Conservation (phyloP, 2,797 vertebrate genomes). For the Ctenopoma kingsleyae region DNA sequence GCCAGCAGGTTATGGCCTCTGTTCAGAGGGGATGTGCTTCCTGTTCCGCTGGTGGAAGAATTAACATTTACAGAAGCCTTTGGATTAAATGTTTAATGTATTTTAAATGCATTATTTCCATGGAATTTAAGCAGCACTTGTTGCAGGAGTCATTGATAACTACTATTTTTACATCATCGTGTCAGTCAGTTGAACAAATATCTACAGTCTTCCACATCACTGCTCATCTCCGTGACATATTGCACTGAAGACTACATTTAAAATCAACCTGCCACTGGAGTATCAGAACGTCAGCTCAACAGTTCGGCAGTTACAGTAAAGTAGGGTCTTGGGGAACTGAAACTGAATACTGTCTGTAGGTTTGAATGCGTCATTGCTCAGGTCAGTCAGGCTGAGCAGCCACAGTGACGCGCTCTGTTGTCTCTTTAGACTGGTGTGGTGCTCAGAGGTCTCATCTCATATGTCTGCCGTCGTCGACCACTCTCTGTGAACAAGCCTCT, state of each 20-base stretch:
- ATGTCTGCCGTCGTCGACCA: conserved; percentile 21
- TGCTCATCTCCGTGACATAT: conserved; percentile 1
- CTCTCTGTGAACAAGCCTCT: conserved; percentile 52
- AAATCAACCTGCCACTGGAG: conserved; percentile 15
- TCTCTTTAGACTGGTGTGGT: conserved; percentile 39
- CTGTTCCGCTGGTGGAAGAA: conserved; percentile 35
- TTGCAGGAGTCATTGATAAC: conserved; percentile 1
- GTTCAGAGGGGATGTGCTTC: conserved; percentile 44
- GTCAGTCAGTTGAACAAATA: conserved; percentile 18
- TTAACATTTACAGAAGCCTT: conserved; percentile 10
- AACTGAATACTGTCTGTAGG: conserved; percentile 25
- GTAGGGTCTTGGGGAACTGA: conserved; percentile 19
- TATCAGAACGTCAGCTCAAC: background rate
- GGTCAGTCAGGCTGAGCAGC: conserved; percentile 32
- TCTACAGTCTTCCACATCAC: background rate
- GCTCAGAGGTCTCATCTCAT: conserved; percentile 57
- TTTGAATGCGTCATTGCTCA: conserved; percentile 24
- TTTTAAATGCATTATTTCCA: conserved; percentile 12
- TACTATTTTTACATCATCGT: background rate
- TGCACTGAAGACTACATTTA: conserved; percentile 9
- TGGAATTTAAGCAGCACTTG: conserved; percentile 14
- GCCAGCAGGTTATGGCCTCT: conserved; percentile 47
- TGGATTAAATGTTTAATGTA: conserved; percentile 21
- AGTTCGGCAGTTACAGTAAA: background rate
- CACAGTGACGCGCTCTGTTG: conserved; percentile 15